phyloP scores from a whole-genome alignment of 2,888 invertebrate genomes.

The Dilophus febrilis region DNA sequence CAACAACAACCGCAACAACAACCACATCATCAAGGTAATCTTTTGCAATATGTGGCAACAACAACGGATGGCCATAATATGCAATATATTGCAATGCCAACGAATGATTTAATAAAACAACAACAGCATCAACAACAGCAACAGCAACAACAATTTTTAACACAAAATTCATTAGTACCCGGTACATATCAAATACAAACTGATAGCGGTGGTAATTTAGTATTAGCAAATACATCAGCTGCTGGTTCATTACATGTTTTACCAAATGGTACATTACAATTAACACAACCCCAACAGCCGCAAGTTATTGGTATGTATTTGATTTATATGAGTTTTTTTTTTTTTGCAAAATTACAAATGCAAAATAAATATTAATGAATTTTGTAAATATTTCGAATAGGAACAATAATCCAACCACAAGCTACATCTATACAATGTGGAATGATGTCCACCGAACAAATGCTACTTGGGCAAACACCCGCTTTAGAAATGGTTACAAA shows the following conservation, averaged over 20 bases:
- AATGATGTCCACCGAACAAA: conserved; percentile 37
- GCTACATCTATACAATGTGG: conserved; percentile 35
- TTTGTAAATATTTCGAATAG: too few relatives aligned
- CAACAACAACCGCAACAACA: conserved; percentile 33
- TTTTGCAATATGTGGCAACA: conserved; percentile 29
- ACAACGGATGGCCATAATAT: conserved; percentile 31
- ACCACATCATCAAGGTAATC: conserved; percentile 22
- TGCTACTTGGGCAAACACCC: conserved; percentile 42
- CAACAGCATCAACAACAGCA: conserved; percentile 28
- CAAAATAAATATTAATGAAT: too few relatives aligned
- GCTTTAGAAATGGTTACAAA: conserved; percentile 46
- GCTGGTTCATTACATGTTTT: conserved; percentile 38
- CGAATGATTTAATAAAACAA: conserved; percentile 37
- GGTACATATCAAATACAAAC: conserved; percentile 44
- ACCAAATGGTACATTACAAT: conserved; percentile 36
- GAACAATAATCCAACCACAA: conserved; percentile 43
- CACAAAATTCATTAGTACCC: conserved; percentile 36
- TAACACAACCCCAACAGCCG: conserved; percentile 34
- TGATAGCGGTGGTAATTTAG: conserved; percentile 40
- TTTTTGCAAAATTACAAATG: too few relatives aligned
- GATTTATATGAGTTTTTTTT: too few relatives aligned
- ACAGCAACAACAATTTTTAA: conserved; percentile 33
- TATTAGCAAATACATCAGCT: conserved; percentile 33
- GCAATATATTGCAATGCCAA: conserved; percentile 51
- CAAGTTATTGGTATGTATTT: conserved; percentile 21